phyloP scores from a whole-genome alignment of 2,797 vertebrate genomes.

The Halcyon smyrnensis region DNA sequence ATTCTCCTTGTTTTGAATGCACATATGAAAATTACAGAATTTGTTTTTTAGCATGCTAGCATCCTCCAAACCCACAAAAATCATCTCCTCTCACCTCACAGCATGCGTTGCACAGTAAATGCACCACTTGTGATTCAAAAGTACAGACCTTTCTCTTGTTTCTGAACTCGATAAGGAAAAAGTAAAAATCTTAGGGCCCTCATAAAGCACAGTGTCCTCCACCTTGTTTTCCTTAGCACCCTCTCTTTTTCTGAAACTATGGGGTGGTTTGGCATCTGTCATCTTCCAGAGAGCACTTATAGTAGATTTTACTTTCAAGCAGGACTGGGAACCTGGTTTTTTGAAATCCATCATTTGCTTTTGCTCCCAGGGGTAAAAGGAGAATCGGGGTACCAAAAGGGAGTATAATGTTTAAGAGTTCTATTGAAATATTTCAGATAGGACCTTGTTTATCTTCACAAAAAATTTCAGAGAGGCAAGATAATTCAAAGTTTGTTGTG shows the following conservation, averaged over 20 bases:
- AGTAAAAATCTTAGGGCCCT: neutral
- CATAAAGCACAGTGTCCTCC: neutral
- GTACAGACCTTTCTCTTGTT: neutral
- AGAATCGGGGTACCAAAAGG: neutral
- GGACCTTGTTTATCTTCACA: neutral
- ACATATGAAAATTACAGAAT: neutral
- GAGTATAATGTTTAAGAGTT: neutral
- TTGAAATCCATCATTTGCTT: neutral
- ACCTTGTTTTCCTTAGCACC: neutral
- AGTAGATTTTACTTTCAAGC: neutral
- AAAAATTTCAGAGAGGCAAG: neutral
- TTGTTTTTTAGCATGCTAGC: neutral
- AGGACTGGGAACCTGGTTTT: neutral
- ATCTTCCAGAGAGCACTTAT: neutral
- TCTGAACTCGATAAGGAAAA: neutral
- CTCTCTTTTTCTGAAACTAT: neutral
- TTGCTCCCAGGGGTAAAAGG: neutral
- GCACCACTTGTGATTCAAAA: rapidly evolving
- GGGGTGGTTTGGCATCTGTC: neutral
- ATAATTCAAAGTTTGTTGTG: neutral
- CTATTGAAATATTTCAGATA: neutral
- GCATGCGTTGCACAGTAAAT: neutral
- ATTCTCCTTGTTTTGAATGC: neutral
- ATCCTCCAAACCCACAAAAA: neutral
- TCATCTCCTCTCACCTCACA: neutral